Percentiles rank a stretch among this genome's conserved stretches.
Evolutionary conservation across 2,888 invertebrate genomes (phyloP).

Genomic region (Eupithecia inturbata): DNA sequence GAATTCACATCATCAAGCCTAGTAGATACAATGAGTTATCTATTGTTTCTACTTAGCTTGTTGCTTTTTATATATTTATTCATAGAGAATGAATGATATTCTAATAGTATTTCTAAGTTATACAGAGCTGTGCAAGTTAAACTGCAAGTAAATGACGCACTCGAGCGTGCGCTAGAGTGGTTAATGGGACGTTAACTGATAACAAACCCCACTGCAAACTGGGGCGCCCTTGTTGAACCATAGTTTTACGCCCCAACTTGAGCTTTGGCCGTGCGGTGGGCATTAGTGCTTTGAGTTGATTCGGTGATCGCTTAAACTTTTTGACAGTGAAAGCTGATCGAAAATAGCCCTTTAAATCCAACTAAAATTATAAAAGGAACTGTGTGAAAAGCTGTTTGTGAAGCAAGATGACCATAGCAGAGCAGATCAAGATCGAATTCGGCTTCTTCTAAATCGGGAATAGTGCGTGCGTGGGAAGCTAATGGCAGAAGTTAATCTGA

Average conservation of each 20-base stretch:
- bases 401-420: no score
- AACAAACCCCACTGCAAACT: constrained; percentile 14
- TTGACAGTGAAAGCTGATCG: neutral
- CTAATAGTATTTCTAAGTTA: neutral
- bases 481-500: no score
- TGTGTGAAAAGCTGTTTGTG: no score
- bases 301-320: neutral
- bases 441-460: no score
- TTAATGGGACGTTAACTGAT: constrained; percentile 24
- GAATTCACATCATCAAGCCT: no score
- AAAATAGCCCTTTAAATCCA: neutral
- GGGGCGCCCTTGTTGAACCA: constrained; percentile 4
- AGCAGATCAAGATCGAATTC: no score
- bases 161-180: constrained; percentile 14
- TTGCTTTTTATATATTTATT: no score
- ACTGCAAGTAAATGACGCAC: constrained; percentile 9
- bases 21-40: no score
- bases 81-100: no score
- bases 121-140: constrained; percentile 6
- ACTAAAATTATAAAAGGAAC: neutral
- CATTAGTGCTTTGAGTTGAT: neutral
- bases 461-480: no score
- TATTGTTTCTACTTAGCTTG: no score
- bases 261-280: neutral
- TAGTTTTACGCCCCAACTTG: constrained; percentile 9